phyloP scores from a whole-genome alignment of 2,888 invertebrate genomes.

The Lydus trimaculatus region DNA sequence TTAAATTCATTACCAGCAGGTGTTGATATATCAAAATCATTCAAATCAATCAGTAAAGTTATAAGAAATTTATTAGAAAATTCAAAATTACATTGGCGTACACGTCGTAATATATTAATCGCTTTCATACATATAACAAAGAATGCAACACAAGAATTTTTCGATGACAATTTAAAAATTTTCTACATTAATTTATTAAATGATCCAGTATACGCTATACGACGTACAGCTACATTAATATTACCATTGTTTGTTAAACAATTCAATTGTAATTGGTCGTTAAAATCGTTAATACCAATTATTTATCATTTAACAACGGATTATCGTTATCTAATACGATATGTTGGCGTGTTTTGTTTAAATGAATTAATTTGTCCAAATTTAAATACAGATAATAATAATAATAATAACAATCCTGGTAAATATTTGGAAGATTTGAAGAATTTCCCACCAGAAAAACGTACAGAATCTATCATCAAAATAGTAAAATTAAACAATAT shows the following conservation, averaged over 20 bases:
- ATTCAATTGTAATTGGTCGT: constrained; percentile 54
- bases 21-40: constrained; percentile 45
- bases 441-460: constrained; percentile 15
- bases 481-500: constrained; percentile 31
- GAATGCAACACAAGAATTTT: constrained; percentile 49
- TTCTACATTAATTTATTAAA: constrained; percentile 52
- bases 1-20: constrained; percentile 50
- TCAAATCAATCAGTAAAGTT: constrained; percentile 47
- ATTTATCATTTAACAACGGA: constrained; percentile 49
- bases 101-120: constrained; percentile 51
- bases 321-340: constrained; percentile 51
- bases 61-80: constrained; percentile 49
- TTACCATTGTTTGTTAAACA: constrained; percentile 53
- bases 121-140: constrained; percentile 52
- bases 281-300: constrained; percentile 48
- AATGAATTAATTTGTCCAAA: constrained; percentile 53
- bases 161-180: constrained; percentile 50
- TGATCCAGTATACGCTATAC: constrained; percentile 53
- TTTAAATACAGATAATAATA: constrained; percentile 36
- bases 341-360: constrained; percentile 52
- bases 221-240: constrained; percentile 53
- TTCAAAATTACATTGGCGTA: constrained; percentile 54
- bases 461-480: constrained; percentile 25
- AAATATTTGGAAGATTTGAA: constrained; percentile 41
- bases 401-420: constrained; percentile 16